Evolutionary conservation across 2,797 vertebrate species (phyloP), one percentile per base, ranked within the genome.

Genomic region (Sandelia bainsii): DNA sequence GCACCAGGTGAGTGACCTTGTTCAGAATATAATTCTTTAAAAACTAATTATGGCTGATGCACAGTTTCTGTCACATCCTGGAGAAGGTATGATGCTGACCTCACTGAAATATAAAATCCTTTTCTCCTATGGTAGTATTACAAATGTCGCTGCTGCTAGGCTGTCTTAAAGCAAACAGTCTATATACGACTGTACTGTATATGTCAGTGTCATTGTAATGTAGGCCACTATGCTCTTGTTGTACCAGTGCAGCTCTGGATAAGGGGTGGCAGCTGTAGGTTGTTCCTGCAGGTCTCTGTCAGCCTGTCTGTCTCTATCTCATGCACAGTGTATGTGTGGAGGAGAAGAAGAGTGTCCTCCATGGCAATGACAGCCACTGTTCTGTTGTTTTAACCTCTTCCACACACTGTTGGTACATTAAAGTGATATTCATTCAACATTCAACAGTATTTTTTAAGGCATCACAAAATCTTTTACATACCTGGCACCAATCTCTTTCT

Each of bases 191-290:
- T 56, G 56, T 58, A 63, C 42, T 54, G 53, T 76, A 58, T 64
- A 62, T 65, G 63, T 83, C 80, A 75, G 54, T 79, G 79, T 86
- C 82, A 87, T 60, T 83, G 68, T 75, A 83, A 89, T 88, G 75
- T 88, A 82, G 87, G 80, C 71, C 81, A 85, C 56, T 23, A 62
- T 82, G 78, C 75, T 86, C 73, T 81, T 66, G 72, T 74, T 74
- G 46, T 64, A 80, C 58, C 78, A 66, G 68, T 65, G 63, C 69
- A 67, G 79, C 62, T 77, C 72, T 67, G 63, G 57, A 81, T 68
- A 72, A 79, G 74, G 58, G 67, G 27, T 71, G 77, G 65, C 74
- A 82, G 75, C 77, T 84, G 75, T 58, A 79, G 25, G 72, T 81
- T 86, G 81, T 84, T 87, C 71, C 80, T 83, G 67, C 62, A 83